Percentiles rank a stretch among this genome's conserved stretches.
These are phyloP conservation scores for Hiodon tergisus DNA, from an alignment of 2,113 vertebrate species.

Conservation along the genomic window DNA sequence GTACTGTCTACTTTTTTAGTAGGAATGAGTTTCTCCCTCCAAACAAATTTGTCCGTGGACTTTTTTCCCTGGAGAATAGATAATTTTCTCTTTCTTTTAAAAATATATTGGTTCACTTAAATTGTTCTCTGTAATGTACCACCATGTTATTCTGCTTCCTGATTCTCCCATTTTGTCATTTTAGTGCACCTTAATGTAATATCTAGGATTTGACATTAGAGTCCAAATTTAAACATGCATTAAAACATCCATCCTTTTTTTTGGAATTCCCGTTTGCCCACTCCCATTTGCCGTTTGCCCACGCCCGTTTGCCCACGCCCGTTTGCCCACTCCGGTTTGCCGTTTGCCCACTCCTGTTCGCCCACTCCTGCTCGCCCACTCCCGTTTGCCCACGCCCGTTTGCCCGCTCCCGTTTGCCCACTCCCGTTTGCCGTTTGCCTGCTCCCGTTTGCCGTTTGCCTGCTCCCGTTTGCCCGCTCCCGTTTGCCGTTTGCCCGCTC, in stretches of 20 bases:
- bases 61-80: conserved; percentile 27
- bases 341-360: no score
- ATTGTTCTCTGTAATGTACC: neutral
- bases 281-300: neutral
- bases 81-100: conserved; percentile 26
- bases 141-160: neutral
- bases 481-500: no score
- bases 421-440: no score
- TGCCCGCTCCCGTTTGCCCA: no score
- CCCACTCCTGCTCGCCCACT: no score
- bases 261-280: neutral
- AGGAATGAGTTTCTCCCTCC: conserved; percentile 23
- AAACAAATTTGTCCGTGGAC: conserved; percentile 21
- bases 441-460: no score
- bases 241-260: neutral
- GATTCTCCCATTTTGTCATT: neutral
- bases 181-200: neutral
- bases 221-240: neutral
- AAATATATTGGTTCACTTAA: neutral
- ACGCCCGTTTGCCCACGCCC: no score
- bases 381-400: no score
- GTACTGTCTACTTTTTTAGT: conserved; percentile 23
- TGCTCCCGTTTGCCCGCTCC: no score
- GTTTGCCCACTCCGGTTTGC: no score
- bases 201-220: neutral